These are phyloP conservation scores for Rhadina sibilatrix DNA, from an alignment of 2,113 vertebrate genomes.

Conservation along the genomic window DNA sequence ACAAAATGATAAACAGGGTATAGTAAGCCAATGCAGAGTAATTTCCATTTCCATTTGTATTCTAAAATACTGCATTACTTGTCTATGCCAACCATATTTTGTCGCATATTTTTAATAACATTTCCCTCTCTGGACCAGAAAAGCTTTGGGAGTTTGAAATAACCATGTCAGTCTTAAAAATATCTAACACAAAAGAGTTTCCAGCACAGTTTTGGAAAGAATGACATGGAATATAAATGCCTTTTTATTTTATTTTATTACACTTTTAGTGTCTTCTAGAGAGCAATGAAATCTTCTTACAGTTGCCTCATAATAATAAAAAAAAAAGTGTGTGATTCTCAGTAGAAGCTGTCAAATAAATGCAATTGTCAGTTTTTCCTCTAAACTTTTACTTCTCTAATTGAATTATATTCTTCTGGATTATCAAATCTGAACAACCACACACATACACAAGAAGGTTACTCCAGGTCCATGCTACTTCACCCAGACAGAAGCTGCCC, in stretches of 20 bases:
- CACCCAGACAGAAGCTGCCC: not conserved
- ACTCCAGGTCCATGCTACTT: not conserved
- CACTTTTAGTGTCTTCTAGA: slow-evolving; percentile 38
- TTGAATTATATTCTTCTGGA: slow-evolving; percentile 12
- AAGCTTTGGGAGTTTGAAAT: slow-evolving; percentile 15
- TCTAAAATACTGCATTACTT: slow-evolving; percentile 23
- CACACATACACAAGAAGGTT: not conserved
- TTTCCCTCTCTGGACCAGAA: slow-evolving; percentile 1
- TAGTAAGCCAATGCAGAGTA: not conserved
- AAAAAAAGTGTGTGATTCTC: not conserved
- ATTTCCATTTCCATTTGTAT: slow-evolving; percentile 60
- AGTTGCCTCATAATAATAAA: slow-evolving; percentile 35
- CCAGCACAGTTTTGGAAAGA: not conserved
- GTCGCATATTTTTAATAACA: slow-evolving; percentile 10
- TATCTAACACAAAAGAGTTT: slow-evolving; percentile 30
- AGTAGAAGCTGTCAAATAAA: not conserved
- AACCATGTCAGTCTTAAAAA: not conserved
- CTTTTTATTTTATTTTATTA: slow-evolving; percentile 51
- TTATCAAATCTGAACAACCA: not conserved
- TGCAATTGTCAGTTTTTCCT: not conserved
- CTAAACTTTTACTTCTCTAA: slow-evolving; percentile 34
- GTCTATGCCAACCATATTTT: slow-evolving; percentile 9
- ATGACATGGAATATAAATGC: slow-evolving; percentile 25
- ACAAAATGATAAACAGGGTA: slow-evolving; percentile 38
- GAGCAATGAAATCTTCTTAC: slow-evolving; percentile 42